Conservation (phyloP, 53 echinoderm and acorn worm species). For the Echinometra lucunter region DNA sequence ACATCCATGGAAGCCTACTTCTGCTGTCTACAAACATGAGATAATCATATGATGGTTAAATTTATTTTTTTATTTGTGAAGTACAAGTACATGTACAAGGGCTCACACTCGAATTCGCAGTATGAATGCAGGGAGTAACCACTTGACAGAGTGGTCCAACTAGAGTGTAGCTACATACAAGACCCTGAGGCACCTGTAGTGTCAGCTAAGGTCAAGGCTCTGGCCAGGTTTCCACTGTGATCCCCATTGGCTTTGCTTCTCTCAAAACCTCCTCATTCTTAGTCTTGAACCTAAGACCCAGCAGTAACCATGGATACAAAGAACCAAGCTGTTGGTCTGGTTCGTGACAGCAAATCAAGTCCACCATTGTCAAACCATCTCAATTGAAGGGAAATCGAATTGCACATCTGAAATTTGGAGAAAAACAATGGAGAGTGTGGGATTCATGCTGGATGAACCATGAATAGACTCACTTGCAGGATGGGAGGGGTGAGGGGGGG, state of each 20-base stretch:
- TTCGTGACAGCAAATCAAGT: not conserved
- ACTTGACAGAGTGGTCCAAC: conserved; percentile 33
- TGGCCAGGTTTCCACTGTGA: conserved; percentile 55
- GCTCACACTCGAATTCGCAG: not conserved
- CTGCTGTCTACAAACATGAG: too few relatives aligned
- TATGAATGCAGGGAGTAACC: not conserved
- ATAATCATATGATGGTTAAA: too few relatives aligned
- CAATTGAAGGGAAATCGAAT: not conserved
- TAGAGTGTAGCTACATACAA: not conserved
- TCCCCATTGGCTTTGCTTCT: conserved; percentile 41
- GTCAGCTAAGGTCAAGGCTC: conserved; percentile 65
- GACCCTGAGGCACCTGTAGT: conserved; percentile 18
- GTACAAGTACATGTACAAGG: not conserved
- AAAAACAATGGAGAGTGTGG: too few relatives aligned
- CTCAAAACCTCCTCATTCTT: not conserved
- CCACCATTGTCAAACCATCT: not conserved
- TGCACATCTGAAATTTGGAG: too few relatives aligned
- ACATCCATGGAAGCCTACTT: too few relatives aligned
- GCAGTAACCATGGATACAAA: not conserved
- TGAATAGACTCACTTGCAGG: too few relatives aligned
- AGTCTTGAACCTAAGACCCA: not conserved
- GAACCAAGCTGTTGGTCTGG: not conserved
- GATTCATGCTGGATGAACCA: too few relatives aligned
- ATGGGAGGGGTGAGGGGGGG: too few relatives aligned
- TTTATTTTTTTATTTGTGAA: not conserved